Conservation (phyloP, 2,113 vertebrate genomes). For the Carettochelys insculpta region DNA sequence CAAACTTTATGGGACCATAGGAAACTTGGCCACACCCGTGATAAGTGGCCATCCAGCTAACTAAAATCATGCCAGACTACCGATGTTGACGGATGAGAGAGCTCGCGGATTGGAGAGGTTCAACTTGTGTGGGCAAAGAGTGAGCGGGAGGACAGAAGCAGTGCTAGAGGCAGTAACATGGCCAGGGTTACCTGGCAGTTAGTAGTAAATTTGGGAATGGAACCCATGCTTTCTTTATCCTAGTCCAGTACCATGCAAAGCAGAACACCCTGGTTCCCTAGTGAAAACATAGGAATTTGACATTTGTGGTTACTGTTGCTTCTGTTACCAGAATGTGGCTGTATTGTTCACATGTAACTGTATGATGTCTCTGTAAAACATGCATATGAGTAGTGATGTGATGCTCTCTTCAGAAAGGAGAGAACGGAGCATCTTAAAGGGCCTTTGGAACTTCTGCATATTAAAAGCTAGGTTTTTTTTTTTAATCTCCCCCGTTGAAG, state of each 20-base stretch:
- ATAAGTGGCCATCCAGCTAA: no score
- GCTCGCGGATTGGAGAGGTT: no score
- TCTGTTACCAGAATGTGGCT: neutral
- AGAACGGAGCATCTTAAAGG: constrained; percentile 13
- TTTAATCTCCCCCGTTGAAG: neutral
- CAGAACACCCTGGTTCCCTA: neutral
- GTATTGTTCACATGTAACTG: neutral
- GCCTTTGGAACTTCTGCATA: neutral
- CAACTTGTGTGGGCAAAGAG: no score
- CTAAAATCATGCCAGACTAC: no score
- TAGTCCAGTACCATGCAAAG: neutral
- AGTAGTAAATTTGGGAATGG: neutral
- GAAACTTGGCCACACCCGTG: no score
- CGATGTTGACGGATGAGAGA: no score
- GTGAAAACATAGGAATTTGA: neutral
- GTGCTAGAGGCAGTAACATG: neutral
- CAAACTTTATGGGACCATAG: no score
- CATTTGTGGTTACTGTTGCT: neutral
- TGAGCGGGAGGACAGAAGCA: neutral
- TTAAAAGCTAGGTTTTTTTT: neutral
- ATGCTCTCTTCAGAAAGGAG: constrained; percentile 8
- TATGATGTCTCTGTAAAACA: neutral
- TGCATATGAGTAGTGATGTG: neutral
- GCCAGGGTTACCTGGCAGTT: neutral
- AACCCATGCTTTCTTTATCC: neutral